Evolutionary conservation across 1,140 invertebrate genomes (phyloP), one percentile per base, ranked within the genome.

Genomic region (Brachionus plicatilis): DNA sequence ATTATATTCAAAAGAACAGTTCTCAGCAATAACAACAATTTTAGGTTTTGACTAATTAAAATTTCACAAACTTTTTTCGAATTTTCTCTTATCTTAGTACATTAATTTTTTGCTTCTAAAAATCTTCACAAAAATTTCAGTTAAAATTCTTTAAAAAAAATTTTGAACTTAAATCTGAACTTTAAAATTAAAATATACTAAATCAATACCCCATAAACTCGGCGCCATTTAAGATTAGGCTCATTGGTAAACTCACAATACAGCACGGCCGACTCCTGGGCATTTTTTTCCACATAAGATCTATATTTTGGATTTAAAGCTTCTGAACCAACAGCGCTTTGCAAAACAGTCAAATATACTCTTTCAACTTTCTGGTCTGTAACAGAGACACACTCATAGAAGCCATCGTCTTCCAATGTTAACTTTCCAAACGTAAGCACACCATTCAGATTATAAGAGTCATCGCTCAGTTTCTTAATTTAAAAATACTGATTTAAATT

Each of bases 191-290:
- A 70, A 70, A n/a, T 41, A n/a, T 72, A 43, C 5, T 29, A 33
- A 17, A 33, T 47, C 0, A 43, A 24, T 75, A 50, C 72, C 43
- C 47, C 45, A 53, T 76, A 2, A 12, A 76, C 2, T 76, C 17
- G 20, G 9, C 27, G 8, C 72, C 72, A 76, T 27, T 50, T 76
- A 20, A 76, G 27, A 9, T 76, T 27, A 27, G 43, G 43, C 47
- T 76, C 9, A 76, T 76, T 76, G 43, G 72, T 76, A 50, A 50
- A 76, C 24, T 76, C 72, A 33, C 72, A 76, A 27, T 24, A 50
- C 24, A 76, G 27, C 0, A 50, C 20, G 5, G 47, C 20, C 8
- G 20, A 50, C 12, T 47, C 45, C 5, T 33, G 0, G 12, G 20
- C 72, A 50, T 53, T 50, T 50, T 47, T 24, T 20, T 24, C 14